Conservation (phyloP, 2,797 vertebrate genomes). For the Capromys pilorides region DNA sequence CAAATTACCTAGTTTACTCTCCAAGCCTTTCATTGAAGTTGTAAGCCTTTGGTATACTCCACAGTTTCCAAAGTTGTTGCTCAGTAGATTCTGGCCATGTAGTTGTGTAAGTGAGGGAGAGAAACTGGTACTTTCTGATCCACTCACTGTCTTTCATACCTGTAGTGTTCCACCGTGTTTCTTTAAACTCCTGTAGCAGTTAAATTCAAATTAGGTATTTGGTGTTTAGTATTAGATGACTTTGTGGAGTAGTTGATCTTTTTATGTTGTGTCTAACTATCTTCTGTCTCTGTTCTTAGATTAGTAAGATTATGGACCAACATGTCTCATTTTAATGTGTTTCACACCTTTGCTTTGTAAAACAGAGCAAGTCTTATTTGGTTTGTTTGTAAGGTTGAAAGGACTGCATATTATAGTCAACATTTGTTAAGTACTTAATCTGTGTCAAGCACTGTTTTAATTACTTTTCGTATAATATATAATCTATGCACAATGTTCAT, state of each 20-base stretch:
- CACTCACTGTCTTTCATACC: too few relatives aligned
- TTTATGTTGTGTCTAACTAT: not conserved
- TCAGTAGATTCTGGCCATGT: not conserved
- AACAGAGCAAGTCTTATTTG: not conserved
- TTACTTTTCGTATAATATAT: conserved; percentile 25
- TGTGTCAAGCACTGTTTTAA: not conserved
- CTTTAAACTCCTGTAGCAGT: not conserved
- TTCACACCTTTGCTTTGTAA: not conserved
- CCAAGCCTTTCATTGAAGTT: not conserved
- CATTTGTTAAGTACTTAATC: not conserved
- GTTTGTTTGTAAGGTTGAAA: not conserved
- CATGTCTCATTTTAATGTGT: not conserved
- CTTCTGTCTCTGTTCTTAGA: not conserved
- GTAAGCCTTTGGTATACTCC: too few relatives aligned
- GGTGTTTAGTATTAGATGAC: not conserved
- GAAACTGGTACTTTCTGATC: not conserved
- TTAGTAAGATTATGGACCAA: not conserved
- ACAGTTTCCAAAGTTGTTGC: not conserved
- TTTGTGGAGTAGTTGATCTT: not conserved
- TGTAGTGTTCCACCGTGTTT: not conserved
- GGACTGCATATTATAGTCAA: not conserved
- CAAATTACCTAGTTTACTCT: not conserved
- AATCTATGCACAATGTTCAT: not conserved
- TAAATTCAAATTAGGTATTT: not conserved
- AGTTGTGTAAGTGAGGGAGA: not conserved